A percentile compares a stretch with the other conserved stretches of the same genome.
These are phyloP conservation scores for Henricia sp. DNA, from an alignment of 53 echinoderm and acorn worm species.

Conservation along the genomic window DNA sequence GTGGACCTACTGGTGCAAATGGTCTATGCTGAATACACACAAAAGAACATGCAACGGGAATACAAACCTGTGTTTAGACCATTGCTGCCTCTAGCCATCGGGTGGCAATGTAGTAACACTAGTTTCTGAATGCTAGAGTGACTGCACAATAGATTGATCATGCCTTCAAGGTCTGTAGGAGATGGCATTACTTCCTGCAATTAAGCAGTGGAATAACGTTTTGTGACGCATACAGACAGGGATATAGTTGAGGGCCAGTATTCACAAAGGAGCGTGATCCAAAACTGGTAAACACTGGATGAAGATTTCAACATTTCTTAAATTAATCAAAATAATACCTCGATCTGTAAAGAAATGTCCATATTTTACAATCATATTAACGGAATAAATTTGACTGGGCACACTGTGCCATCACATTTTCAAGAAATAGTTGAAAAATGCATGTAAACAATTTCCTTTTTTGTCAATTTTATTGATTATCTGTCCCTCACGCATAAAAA, in stretches of 20 bases:
- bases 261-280: not conserved
- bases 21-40: not conserved
- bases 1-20: not conserved
- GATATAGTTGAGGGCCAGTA: not conserved
- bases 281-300: no score
- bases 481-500: no score
- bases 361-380: not conserved
- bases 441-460: no score
- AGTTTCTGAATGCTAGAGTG: slow-evolving; percentile 37
- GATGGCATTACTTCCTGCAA: slow-evolving; percentile 29
- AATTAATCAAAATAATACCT: no score
- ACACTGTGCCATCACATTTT: no score
- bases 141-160: slow-evolving; percentile 27
- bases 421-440: no score
- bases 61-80: slow-evolving; percentile 17
- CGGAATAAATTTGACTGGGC: no score
- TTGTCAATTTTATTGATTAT: no score
- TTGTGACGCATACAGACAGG: not conserved
- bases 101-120: slow-evolving; percentile 16
- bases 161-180: slow-evolving; percentile 19
- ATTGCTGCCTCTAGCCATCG: not conserved
- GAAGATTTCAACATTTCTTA: no score
- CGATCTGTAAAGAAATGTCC: not conserved
- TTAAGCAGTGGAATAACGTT: not conserved
- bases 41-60: not conserved